Percentiles rank a stretch among this genome's conserved stretches.
These are phyloP conservation scores for Eupithecia dodoneata DNA, from an alignment of 2,888 invertebrate genomes.

Conservation along the genomic window DNA sequence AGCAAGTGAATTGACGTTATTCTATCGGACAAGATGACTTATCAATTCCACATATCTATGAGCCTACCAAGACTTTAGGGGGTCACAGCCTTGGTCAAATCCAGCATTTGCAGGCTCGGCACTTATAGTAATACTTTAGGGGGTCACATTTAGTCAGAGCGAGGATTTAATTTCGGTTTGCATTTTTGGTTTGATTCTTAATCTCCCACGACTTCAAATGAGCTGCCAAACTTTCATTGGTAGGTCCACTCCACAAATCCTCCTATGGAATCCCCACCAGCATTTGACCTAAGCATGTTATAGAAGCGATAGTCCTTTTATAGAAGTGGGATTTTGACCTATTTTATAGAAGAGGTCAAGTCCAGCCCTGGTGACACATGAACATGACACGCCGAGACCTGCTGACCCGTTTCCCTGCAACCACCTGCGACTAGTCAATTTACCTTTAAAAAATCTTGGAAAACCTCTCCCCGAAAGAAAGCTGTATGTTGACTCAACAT, in stretches of 20 bases:
- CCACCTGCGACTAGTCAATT: constrained; percentile 80
- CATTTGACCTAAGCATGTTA: neutral
- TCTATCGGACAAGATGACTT: neutral
- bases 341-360: constrained; percentile 28
- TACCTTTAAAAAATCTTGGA: constrained; percentile 76
- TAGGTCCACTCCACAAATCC: neutral
- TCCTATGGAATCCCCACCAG: neutral
- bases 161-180: too few species aligned
- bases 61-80: too few species aligned
- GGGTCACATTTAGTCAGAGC: too few species aligned
- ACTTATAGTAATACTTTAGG: too few species aligned
- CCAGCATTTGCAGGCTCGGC: too few species aligned
- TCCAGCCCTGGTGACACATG: constrained; percentile 75
- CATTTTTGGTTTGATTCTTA: too few species aligned
- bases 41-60: too few species aligned
- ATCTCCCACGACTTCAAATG: too few species aligned
- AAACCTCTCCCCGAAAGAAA: constrained; percentile 76
- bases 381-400: constrained; percentile 79
- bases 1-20: too few species aligned
- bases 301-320: neutral
- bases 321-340: constrained; percentile 12
- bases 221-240: neutral
- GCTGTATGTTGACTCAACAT: constrained; percentile 79
- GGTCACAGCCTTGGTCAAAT: too few species aligned
- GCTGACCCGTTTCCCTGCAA: constrained; percentile 80